phyloP scores from a whole-genome alignment of 2,888 invertebrate species.

The Dendrolimus pini region DNA sequence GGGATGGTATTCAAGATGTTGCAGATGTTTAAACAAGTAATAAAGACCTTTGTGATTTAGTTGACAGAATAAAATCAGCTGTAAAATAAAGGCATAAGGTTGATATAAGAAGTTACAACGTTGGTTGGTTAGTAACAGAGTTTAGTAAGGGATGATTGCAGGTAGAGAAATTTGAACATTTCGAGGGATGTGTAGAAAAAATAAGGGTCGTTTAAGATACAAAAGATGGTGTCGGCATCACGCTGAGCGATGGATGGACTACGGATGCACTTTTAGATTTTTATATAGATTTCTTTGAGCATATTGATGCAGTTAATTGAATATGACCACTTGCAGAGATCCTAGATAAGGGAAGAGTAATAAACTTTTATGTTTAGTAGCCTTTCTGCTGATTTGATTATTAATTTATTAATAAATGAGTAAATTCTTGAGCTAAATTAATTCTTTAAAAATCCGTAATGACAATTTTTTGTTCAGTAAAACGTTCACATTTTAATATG shows the following conservation, averaged over 20 bases:
- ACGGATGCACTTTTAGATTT: slow-evolving; percentile 69
- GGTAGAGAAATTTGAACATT: slow-evolving; percentile 74
- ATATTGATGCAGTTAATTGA: slow-evolving; percentile 60
- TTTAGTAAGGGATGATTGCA: slow-evolving; percentile 38
- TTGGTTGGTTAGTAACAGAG: slow-evolving; percentile 17
- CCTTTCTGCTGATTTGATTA: background rate
- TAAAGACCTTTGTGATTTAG: slow-evolving; percentile 28
- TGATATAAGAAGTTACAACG: slow-evolving; percentile 14
- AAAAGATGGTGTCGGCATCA: slow-evolving; percentile 70
- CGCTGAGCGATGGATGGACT: slow-evolving; percentile 67
- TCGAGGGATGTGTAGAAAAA: slow-evolving; percentile 68
- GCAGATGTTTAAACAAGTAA: slow-evolving; percentile 25
- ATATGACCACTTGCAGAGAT: slow-evolving; percentile 55
- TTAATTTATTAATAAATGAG: background rate
- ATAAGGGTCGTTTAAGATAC: slow-evolving; percentile 70
- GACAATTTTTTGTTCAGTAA: background rate
- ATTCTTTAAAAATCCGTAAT: background rate
- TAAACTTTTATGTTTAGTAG: slow-evolving; percentile 14
- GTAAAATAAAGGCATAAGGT: slow-evolving; percentile 18
- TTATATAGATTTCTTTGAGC: slow-evolving; percentile 56
- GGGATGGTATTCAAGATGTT: slow-evolving; percentile 72
- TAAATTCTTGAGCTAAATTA: too few relatives aligned
- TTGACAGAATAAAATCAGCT: slow-evolving; percentile 16
- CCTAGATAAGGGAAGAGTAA: slow-evolving; percentile 21
- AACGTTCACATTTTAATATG: too few relatives aligned